Evolutionary conservation across 2,113 vertebrate genomes (phyloP).

Genomic region (Pelecanus crispus): DNA sequence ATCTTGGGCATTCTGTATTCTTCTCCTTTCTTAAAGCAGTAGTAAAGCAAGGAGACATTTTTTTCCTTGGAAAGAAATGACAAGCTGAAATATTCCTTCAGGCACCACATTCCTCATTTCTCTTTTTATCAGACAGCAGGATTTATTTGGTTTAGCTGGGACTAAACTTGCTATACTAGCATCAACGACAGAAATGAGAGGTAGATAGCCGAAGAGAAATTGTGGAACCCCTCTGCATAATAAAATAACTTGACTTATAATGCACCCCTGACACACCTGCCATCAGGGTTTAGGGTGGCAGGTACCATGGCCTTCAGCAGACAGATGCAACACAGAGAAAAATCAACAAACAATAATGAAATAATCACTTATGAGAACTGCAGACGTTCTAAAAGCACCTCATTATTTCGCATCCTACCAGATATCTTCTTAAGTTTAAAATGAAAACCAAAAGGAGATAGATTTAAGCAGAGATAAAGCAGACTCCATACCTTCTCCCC

Average conservation of each 20-base stretch:
- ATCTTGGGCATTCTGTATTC: slow-evolving; percentile 23
- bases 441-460: background rate
- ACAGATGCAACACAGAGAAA: background rate
- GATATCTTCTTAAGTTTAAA: background rate
- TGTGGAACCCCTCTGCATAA: background rate
- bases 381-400: background rate
- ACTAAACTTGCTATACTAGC: background rate
- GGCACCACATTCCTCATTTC: slow-evolving; percentile 33
- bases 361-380: background rate
- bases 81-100: slow-evolving; percentile 45
- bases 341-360: background rate
- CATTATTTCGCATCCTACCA: background rate
- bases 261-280: background rate
- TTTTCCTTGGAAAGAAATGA: slow-evolving; percentile 6
- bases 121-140: slow-evolving; percentile 10
- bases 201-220: background rate
- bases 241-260: background rate
- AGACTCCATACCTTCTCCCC: background rate
- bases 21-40: background rate
- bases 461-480: background rate
- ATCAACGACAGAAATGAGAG: background rate
- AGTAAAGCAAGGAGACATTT: slow-evolving; percentile 24
- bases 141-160: slow-evolving; percentile 18
- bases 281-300: background rate
- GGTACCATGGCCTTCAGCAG: background rate